These are phyloP conservation scores for Eufriesea mexicana DNA, from an alignment of 1,140 invertebrate species.

Conservation along the genomic window DNA sequence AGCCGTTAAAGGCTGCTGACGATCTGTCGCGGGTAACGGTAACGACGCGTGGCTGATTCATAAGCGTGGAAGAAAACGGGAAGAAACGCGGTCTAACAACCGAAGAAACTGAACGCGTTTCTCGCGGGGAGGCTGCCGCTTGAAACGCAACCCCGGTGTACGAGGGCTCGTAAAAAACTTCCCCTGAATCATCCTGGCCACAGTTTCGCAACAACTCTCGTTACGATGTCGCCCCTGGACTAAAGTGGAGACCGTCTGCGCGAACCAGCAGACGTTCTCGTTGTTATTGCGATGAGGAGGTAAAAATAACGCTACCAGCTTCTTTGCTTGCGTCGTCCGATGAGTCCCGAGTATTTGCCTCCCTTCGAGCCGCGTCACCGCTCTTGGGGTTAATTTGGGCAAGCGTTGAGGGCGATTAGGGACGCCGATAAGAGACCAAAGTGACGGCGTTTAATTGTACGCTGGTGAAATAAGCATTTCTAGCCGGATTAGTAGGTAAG, in stretches of 20 bases:
- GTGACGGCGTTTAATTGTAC: neutral
- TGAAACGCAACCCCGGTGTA: conserved; percentile 27
- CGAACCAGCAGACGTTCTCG: conserved; percentile 51
- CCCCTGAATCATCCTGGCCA: conserved; percentile 60
- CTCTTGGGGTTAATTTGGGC: conserved; percentile 1
- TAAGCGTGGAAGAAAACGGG: conserved; percentile 45
- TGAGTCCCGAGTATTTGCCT: neutral
- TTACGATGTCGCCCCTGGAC: conserved; percentile 59
- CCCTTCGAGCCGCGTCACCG: neutral
- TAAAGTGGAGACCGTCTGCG: conserved; percentile 57
- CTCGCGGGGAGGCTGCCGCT: conserved; percentile 18
- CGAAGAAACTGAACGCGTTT: conserved; percentile 49
- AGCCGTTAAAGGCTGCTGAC: conserved; percentile 45
- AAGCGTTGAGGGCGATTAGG: neutral
- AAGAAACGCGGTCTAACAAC: conserved; percentile 9
- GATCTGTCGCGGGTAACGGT: conserved; percentile 58
- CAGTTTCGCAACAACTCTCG: conserved; percentile 69
- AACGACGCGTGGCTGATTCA: conserved; percentile 65
- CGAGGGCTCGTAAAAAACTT: conserved; percentile 52
- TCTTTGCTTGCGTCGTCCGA: neutral
- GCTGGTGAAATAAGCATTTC: too few relatives aligned
- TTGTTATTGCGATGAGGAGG: conserved; percentile 62
- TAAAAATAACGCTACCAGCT: conserved; percentile 60
- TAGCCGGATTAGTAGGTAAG: neutral
- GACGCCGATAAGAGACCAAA: neutral